Percentiles rank a stretch among this genome's conserved stretches.
phyloP scores from a whole-genome alignment of 2,888 invertebrate species.

The Orchesella flavescens region DNA sequence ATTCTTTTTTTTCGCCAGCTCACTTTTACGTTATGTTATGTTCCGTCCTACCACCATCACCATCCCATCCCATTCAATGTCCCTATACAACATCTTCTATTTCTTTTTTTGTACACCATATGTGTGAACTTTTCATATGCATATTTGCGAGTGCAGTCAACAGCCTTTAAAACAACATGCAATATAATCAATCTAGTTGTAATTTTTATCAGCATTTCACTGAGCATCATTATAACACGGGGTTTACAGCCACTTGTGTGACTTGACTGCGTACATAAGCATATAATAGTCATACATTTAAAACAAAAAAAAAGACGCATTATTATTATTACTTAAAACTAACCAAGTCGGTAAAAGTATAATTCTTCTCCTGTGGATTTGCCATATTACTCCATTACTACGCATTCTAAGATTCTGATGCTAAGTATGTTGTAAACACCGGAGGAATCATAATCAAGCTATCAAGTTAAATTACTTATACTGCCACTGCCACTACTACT shows the following conservation, averaged over 20 bases:
- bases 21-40: too few species aligned
- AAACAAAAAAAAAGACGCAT: background rate
- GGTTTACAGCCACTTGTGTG: background rate
- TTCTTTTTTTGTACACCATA: background rate
- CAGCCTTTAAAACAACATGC: slow-evolving; percentile 30
- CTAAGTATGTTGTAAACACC: slow-evolving; percentile 40
- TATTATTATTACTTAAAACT: background rate
- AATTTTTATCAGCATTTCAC: slow-evolving; percentile 41
- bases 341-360: background rate
- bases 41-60: too few species aligned
- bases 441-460: slow-evolving; percentile 43
- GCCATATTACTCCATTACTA: background rate
- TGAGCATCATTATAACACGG: background rate
- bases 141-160: slow-evolving; percentile 4
- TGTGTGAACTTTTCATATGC: background rate
- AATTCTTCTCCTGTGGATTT: slow-evolving; percentile 8
- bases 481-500: too few species aligned
- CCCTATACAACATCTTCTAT: too few species aligned
- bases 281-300: background rate
- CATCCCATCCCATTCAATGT: too few species aligned
- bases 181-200: slow-evolving; percentile 18
- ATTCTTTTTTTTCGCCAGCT: slow-evolving; percentile 11
- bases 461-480: slow-evolving; percentile 27
- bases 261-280: background rate
- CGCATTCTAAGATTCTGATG: slow-evolving; percentile 3